Conservation (phyloP, 30 jellyfish, hydroid and myxozoan genomes). For the Pelagia noctiluca region DNA sequence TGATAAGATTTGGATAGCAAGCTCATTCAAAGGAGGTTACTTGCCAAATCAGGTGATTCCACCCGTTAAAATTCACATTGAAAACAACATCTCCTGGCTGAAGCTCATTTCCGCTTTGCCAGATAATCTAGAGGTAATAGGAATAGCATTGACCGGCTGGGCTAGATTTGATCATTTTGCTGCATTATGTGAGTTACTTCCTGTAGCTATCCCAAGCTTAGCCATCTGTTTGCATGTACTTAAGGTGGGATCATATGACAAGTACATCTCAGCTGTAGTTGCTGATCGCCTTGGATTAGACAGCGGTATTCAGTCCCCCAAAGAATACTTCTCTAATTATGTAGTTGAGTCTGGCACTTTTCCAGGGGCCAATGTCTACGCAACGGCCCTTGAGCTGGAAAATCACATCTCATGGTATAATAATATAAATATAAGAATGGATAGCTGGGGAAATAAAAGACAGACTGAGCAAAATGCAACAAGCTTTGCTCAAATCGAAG, state of each 20-base stretch:
- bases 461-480: conserved; percentile 11
- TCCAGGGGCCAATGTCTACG: conserved; percentile 63
- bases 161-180: conserved; percentile 80
- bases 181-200: conserved; percentile 66
- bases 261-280: neutral
- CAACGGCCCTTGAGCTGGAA: conserved; percentile 63
- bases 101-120: neutral
- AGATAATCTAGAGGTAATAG: conserved; percentile 24
- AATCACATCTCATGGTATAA: conserved; percentile 60
- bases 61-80: conserved; percentile 64
- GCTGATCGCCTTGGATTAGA: conserved; percentile 10
- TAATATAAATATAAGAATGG: conserved; percentile 40
- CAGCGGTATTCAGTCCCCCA: neutral
- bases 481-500: conserved; percentile 46
- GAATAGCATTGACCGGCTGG: conserved; percentile 78
- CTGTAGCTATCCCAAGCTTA: conserved; percentile 66
- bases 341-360: conserved; percentile 6
- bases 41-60: conserved; percentile 54
- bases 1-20: conserved; percentile 58
- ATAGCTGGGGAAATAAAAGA: conserved; percentile 73
- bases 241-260: conserved; percentile 24
- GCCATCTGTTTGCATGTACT: conserved; percentile 51
- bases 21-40: conserved; percentile 70
- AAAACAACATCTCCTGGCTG: conserved; percentile 69
- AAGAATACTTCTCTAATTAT: neutral